Base-by-base conservation (phyloP, 2,888 invertebrate species). In the Drosophila barbarae region DNA sequence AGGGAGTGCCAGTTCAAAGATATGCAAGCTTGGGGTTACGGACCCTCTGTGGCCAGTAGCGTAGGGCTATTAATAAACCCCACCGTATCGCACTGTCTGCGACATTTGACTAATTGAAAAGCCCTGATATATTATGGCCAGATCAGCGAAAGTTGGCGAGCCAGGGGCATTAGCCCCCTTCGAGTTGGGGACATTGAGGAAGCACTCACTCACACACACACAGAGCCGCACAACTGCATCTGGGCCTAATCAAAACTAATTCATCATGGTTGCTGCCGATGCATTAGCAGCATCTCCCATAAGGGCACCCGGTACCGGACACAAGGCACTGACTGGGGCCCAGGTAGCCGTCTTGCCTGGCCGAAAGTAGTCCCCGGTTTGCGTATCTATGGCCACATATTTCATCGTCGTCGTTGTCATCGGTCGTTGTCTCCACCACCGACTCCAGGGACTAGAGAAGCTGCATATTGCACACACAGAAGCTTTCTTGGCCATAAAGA, bases 41-140 rank as follows among this genome's bases (percentile, higher is more conserved):
- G 64, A 66, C 56, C 53, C 44, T 44, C 28, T 9, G 35, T 55
- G 61, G 61, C 51, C 69, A 51, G 54, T 69, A 69, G 69, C 61
- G 7, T 30, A 36, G 50, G 36, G 46, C 77, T 74, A 85, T 85
- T 84, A 83, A 86, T 85, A 85, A 63, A 13, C 72, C 59, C 51
- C 38, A 42, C 58, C 77, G 64, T 85, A 85, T 85, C 85, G 75
- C 75, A 74, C 66, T 65, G 44, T 46, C 59, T 64, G 69, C 76
- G 86, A 77, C 86, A 82, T 78, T 72, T 84, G 86, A 86, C 86
- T 86, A 86, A 86, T 86, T 86, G 86, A 79, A 86, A 73, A 78
- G 72, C 73, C 71, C 81, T 79, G 79, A 82, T 79, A 76, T 73
- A 80, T 79, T 74, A 50, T 71, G 71, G 49, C 52, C 53, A 69